phyloP scores from a whole-genome alignment of 2,797 vertebrate genomes.

The Sebastes aleutianus region DNA sequence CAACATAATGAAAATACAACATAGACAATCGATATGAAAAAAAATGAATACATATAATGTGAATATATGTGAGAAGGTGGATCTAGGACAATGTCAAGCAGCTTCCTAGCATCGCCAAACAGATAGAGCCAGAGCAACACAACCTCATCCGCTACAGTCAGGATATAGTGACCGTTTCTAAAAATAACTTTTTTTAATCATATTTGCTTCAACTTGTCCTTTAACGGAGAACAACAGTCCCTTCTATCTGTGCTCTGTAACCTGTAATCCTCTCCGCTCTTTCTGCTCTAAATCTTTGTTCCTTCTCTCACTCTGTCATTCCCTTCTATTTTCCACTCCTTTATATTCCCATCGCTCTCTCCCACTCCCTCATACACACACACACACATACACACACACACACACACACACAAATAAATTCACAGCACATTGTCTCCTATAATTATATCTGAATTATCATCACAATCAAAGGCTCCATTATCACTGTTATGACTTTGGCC shows the following conservation, averaged over 20 bases:
- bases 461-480: conserved; percentile 63
- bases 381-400: too few species aligned
- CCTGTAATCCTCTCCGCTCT: neutral
- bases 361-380: neutral
- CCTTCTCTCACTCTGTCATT: neutral
- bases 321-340: neutral
- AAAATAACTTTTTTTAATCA: too few species aligned
- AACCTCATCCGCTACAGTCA: too few species aligned
- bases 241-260: neutral
- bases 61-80: too few species aligned
- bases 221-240: neutral
- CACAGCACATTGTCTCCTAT: conserved; percentile 13
- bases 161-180: too few species aligned
- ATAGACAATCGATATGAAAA: too few species aligned
- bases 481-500: conserved; percentile 46
- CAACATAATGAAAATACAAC: too few species aligned
- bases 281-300: neutral
- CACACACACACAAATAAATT: neutral
- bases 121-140: too few species aligned
- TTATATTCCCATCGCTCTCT: neutral
- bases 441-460: conserved; percentile 60
- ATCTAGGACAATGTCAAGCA: too few species aligned
- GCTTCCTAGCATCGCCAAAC: too few species aligned
- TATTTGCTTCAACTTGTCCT: neutral
- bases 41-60: too few species aligned